A percentile compares a stretch with the other conserved stretches of the same genome.
These are phyloP conservation scores for Uropsilus gracilis DNA, from an alignment of 2,113 vertebrate species.

Conservation along the genomic window DNA sequence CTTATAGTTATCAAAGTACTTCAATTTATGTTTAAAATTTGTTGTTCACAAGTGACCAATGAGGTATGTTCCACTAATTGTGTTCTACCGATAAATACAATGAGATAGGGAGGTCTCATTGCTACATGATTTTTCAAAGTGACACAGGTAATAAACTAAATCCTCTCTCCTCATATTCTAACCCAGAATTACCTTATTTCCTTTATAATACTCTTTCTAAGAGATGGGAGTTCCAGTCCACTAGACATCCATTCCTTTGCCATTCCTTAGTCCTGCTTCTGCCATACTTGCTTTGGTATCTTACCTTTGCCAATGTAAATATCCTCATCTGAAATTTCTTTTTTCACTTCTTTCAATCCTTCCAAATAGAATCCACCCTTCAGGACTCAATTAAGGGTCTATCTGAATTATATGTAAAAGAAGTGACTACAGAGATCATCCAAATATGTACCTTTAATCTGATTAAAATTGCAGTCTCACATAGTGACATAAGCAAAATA, in stretches of 20 bases:
- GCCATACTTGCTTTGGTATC: background rate
- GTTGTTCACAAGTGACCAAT: background rate
- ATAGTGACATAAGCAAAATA: background rate
- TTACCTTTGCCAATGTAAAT: background rate
- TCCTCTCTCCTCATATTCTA: background rate
- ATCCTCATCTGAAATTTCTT: background rate
- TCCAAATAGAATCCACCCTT: background rate
- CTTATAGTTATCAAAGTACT: background rate
- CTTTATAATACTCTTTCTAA: background rate
- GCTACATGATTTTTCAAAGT: background rate
- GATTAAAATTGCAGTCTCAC: background rate
- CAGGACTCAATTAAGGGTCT: background rate
- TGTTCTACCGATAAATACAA: background rate
- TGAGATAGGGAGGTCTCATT: background rate
- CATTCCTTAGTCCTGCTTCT: background rate
- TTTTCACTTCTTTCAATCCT: background rate
- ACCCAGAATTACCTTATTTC: background rate
- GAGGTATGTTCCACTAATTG: background rate
- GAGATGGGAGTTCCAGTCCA: background rate
- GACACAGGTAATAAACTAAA: background rate
- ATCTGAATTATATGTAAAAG: background rate
- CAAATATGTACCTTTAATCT: background rate
- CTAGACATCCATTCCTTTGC: background rate
- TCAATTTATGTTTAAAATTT: background rate
- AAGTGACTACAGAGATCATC: background rate